Base-by-base conservation (phyloP, 1,140 invertebrate species). In the Araneus ventricosus region DNA sequence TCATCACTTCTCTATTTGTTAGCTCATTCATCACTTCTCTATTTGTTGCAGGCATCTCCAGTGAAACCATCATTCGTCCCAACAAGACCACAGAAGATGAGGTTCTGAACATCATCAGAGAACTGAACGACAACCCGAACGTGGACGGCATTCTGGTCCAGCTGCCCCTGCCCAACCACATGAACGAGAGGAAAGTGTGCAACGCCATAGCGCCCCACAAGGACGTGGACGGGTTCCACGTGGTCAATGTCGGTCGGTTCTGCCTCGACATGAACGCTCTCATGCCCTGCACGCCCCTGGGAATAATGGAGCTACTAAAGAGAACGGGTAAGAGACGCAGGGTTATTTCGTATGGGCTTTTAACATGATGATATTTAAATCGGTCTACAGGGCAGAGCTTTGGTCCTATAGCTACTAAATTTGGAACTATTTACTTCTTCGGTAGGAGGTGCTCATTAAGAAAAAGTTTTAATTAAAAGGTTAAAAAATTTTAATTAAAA, bases 121-220 rank as follows among this genome's bases (percentile, higher is more conserved):
- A 97, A 93, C 96, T 99, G 52, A 99, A 99, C 95, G 96, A 97
- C 88, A 97, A 99, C 95, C 96, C 97, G 0, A 96, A 95, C 27
- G 97, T 99, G 70, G 98, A 99, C 96, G 99, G 99, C 27, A 99
- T 99, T 94, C 99, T 99, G 95, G 98, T 99, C 2, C 99, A 96
- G 96, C 98, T 99, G 97, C 99, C 99, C 0, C 96, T 99, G 70
- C 96, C 97, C 0, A 97, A 97, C 94, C 94, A 96, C 94, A 99
- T 99, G 94, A 97, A 99, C 96, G 97, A 97, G 0, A 97, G 98
- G 95, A 95, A 97, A 30, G 94, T 95, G 41, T 99, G 98, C 8
- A 98, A 99, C 95, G 95, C 97, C 4, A 98, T 99, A 1, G 96
- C 96, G 0, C 97, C 98, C 0, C 96, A 96, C 17, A 99, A 99